Evolutionary conservation across 2,888 invertebrate species (phyloP).

Genomic region (Volucella inanis): DNA sequence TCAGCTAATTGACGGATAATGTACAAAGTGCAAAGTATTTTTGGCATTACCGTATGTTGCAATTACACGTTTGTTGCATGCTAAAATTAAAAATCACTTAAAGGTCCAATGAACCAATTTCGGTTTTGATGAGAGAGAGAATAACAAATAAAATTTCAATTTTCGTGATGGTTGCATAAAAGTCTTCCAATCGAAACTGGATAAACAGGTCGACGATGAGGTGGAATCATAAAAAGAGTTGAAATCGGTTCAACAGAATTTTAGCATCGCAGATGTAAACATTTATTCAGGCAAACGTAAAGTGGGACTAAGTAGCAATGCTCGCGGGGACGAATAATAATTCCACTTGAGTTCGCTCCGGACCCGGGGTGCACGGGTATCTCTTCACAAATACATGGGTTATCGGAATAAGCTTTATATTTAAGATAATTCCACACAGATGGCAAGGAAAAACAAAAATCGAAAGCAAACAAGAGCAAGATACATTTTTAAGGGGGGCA

Average conservation of each 20-base stretch:
- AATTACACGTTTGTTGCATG: neutral
- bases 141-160: neutral
- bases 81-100: constrained; percentile 1
- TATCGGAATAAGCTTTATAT: too few relatives aligned
- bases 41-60: neutral
- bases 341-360: too few relatives aligned
- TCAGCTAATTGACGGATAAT: constrained; percentile 1
- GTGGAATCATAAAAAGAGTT: constrained; percentile 1
- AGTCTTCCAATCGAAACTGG: constrained; percentile 14
- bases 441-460: too few relatives aligned
- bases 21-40: neutral
- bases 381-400: too few relatives aligned
- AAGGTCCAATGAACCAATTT: constrained; percentile 18
- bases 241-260: constrained; percentile 16
- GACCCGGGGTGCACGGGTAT: too few relatives aligned
- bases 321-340: too few relatives aligned
- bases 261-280: neutral
- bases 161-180: too few relatives aligned
- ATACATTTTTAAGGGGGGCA: too few relatives aligned
- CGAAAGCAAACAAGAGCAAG: too few relatives aligned
- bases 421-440: too few relatives aligned
- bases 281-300: neutral
- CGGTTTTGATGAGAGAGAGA: neutral
- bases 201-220: constrained; percentile 4
- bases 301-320: neutral